These are phyloP conservation scores for Macrostomum lignano DNA, from an alignment of 1,140 invertebrate genomes.

Conservation along the genomic window DNA sequence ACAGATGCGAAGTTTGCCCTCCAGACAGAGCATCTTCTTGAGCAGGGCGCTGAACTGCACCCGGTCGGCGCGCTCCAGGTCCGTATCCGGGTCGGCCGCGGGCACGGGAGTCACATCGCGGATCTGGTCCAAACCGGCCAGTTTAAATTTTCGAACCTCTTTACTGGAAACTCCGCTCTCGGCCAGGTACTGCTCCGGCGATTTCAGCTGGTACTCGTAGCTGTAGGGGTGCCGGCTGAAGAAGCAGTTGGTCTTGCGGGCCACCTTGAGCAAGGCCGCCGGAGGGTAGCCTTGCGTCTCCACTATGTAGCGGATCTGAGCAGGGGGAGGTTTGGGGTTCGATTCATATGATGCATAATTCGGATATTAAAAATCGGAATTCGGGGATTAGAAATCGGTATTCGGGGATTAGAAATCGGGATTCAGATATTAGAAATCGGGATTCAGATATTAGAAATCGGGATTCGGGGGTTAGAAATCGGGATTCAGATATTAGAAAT, in stretches of 20 bases:
- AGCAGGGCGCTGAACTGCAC: slow-evolving; percentile 2
- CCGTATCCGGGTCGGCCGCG: background rate
- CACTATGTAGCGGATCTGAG: slow-evolving; percentile 4
- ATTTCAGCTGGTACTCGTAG: slow-evolving; percentile 3
- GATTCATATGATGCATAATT: too few relatives aligned
- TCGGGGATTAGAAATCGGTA: too few relatives aligned
- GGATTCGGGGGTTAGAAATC: too few relatives aligned
- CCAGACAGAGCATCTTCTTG: slow-evolving; percentile 1
- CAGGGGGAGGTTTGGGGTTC: too few relatives aligned
- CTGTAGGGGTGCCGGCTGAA: background rate
- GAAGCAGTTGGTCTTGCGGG: slow-evolving; percentile 5
- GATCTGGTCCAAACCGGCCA: slow-evolving; percentile 5
- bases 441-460: too few relatives aligned
- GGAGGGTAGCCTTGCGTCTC: slow-evolving; percentile 6
- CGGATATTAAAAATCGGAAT: too few relatives aligned
- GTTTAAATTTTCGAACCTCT: slow-evolving; percentile 4
- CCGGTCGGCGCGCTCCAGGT: slow-evolving; percentile 3
- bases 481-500: too few relatives aligned
- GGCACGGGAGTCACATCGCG: slow-evolving; percentile 2
- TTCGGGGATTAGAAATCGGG: too few relatives aligned
- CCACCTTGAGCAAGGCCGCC: slow-evolving; percentile 4
- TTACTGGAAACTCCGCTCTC: slow-evolving; percentile 1
- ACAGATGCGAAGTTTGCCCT: background rate
- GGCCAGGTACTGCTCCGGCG: slow-evolving; percentile 2
- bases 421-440: too few relatives aligned